phyloP scores from a whole-genome alignment of 2,888 invertebrate species.

The Ormyrus thymus region DNA sequence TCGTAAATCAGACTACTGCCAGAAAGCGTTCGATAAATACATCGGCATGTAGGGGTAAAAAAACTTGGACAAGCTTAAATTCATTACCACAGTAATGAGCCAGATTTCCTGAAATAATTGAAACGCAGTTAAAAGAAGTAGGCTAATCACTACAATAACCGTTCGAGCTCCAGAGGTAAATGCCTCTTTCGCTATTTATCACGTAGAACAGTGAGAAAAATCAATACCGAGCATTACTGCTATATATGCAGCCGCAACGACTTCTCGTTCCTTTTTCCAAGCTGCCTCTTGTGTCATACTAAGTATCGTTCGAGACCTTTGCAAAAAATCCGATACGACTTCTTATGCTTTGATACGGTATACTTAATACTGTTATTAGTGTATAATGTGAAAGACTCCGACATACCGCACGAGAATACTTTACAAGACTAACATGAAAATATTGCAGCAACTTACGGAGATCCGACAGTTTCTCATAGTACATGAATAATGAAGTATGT shows the following conservation, averaged over 20 bases:
- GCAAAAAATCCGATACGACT: conserved; percentile 1
- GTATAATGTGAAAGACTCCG: background rate
- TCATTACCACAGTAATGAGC: too few relatives aligned
- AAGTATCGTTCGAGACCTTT: background rate
- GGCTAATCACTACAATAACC: conserved; percentile 27
- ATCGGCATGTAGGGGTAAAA: too few relatives aligned
- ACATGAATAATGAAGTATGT: too few relatives aligned
- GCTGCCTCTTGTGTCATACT: background rate
- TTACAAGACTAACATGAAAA: too few relatives aligned
- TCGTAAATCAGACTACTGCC: too few relatives aligned
- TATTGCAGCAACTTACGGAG: too few relatives aligned
- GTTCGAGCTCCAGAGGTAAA: background rate
- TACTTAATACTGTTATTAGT: background rate
- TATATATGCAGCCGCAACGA: background rate
- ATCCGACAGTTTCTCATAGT: too few relatives aligned
- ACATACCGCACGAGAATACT: too few relatives aligned
- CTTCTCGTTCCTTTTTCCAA: background rate
- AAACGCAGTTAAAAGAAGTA: conserved; percentile 1
- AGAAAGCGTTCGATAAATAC: too few relatives aligned
- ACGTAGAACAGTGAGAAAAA: background rate
- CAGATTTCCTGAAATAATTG: too few relatives aligned
- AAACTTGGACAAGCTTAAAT: too few relatives aligned
- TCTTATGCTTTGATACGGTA: background rate
- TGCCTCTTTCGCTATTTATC: conserved; percentile 1
- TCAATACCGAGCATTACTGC: conserved; percentile 3